Percentiles rank a stretch among this genome's conserved stretches.
phyloP scores from a whole-genome alignment of 1,140 invertebrate genomes.

The Bombus breviceps region DNA sequence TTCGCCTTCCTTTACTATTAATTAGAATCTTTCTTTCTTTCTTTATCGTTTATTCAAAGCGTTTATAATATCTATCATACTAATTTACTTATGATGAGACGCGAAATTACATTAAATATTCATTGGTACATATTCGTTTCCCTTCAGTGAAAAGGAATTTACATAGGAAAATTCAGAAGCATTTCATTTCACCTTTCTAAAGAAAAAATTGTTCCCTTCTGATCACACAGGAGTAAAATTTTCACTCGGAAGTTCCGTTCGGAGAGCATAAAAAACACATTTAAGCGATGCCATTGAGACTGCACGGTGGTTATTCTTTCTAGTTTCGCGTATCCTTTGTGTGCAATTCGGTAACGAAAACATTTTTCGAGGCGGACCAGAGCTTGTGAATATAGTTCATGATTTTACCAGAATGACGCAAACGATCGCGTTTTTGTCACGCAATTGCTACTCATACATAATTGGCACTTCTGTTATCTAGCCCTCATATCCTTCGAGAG shows the following conservation, averaged over 20 bases:
- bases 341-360: background rate
- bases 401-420: conserved; percentile 15
- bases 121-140: too few species aligned
- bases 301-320: background rate
- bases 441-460: conserved; percentile 49
- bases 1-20: too few species aligned
- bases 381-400: background rate
- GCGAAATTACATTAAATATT: too few species aligned
- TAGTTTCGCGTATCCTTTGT: background rate
- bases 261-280: background rate
- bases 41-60: too few species aligned
- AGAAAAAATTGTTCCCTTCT: background rate
- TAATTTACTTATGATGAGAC: too few species aligned
- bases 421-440: conserved; percentile 29
- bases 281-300: background rate
- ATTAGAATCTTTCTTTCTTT: too few species aligned
- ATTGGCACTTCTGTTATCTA: conserved; percentile 52
- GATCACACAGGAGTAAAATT: background rate
- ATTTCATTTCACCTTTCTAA: background rate
- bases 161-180: too few species aligned
- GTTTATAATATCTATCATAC: too few species aligned
- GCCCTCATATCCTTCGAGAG: conserved; percentile 24
- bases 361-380: background rate
- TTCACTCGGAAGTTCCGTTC: background rate
- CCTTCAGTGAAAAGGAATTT: too few species aligned